Conservation (phyloP, 2,888 invertebrate species). For the Plebejus melissa region DNA sequence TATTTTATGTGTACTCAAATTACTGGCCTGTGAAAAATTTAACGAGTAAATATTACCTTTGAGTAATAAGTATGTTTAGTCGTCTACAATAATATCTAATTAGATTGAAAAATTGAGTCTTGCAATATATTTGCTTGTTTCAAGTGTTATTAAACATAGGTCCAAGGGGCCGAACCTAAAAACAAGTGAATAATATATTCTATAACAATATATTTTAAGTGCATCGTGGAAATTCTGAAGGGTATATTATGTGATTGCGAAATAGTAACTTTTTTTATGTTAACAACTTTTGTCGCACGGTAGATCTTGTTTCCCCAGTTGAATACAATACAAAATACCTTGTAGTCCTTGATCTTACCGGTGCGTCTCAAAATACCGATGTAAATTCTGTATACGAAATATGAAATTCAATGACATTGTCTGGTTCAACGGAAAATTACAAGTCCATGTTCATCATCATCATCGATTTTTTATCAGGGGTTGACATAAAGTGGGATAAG, state of each 20-base stretch:
- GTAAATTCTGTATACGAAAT: neutral
- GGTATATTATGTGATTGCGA: no score
- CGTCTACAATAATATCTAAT: neutral
- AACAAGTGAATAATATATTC: no score
- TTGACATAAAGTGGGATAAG: no score
- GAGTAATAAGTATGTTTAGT: neutral
- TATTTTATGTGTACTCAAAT: constrained; percentile 6
- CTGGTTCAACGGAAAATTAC: neutral
- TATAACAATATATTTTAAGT: neutral
- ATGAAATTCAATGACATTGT: neutral
- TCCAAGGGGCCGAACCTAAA: neutral
- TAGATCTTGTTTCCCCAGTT: neutral
- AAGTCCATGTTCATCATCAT: no score
- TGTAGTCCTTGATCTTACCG: neutral
- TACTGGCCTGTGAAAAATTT: neutral
- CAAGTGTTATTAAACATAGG: no score
- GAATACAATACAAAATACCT: neutral
- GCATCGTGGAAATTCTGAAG: no score
- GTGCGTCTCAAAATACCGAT: neutral
- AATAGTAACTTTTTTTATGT: neutral
- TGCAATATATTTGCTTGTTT: no score
- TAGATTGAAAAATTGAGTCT: no score
- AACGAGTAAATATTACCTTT: constrained; percentile 6
- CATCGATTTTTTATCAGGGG: no score
- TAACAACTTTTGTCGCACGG: neutral